Base-by-base conservation (phyloP, 1,140 invertebrate genomes). In the Drosophila tani region DNA sequence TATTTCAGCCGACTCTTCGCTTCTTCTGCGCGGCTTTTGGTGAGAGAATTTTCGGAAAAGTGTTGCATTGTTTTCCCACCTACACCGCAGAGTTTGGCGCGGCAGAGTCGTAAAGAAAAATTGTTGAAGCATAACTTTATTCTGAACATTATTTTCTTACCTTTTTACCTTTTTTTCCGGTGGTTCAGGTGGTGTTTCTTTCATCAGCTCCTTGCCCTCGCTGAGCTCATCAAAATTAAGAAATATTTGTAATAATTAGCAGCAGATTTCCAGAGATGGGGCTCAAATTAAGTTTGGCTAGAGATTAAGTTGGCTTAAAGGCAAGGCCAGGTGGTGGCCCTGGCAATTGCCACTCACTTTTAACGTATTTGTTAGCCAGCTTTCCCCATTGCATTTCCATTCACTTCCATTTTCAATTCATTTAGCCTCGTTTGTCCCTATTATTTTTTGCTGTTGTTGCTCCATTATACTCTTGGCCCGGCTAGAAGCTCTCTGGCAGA, bases 221-320 rank as follows among this genome's bases (percentile, higher is more conserved):
- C 51, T 62, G 66, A 62, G 67, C 66, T 78, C 80, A 74, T 87
- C 43, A 88, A 83, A 88, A 88, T 81, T 68, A 88, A 75, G 74
- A 88, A 88, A 78, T 88, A 88, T 87, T 79, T 88, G 84, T 84
- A 81, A 84, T 88, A 84, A 87, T 87, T 87, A 79, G 81, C 66
- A 38, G 8, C 17, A 41, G 57, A 15, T 53, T 35, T 11, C 29
- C 8, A 51, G 21, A 46, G 41, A 27, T 35, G 15, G 35, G 27
- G 12, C 17, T 21, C 3, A 14, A 57, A 60, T 60, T 32, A 51
- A 71, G 40, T 60, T 35, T 46, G 38, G 1, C 9, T 32, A n/a
- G 7, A 29, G 46, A 73, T 60, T 45, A 47, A 41, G 35, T 50
- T 43, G 45, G 67, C 50, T 70, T 24, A 49, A 45, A 27, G 50